These are phyloP conservation scores for Nephrotoma flavescens DNA, from an alignment of 2,888 invertebrate species.

Conservation along the genomic window DNA sequence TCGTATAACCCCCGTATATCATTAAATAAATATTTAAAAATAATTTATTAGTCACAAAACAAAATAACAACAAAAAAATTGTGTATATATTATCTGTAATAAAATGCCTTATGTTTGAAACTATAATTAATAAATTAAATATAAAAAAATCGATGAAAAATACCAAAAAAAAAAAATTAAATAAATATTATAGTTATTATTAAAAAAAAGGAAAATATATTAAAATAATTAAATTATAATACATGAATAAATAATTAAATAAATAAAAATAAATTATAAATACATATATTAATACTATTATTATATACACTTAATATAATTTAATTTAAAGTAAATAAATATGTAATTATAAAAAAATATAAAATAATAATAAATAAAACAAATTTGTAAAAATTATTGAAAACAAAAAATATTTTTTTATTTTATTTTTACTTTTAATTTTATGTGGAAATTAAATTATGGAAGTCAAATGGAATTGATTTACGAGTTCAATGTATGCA, in stretches of 20 bases:
- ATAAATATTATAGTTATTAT: neutral
- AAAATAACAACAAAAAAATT: neutral
- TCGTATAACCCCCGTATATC: no score
- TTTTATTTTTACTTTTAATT: neutral
- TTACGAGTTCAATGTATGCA: no score
- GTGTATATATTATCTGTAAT: conserved; percentile 3
- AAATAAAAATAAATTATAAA: neutral
- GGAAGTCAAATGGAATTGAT: neutral
- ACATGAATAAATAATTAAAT: neutral
- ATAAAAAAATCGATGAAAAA: neutral
- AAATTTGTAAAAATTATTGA: conserved; percentile 1
- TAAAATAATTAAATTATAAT: neutral
- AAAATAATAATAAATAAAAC: neutral
- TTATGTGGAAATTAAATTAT: neutral
- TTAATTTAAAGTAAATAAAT: neutral
- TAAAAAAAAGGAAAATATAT: neutral
- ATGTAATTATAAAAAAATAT: neutral
- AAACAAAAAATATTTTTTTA: neutral
- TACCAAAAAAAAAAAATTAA: neutral
- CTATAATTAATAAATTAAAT: neutral
- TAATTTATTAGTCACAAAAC: neutral
- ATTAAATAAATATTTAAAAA: neutral
- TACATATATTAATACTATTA: neutral
- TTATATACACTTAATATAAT: neutral
- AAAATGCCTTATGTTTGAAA: conserved; percentile 6